These are phyloP conservation scores for Hybos culiciformis DNA, from an alignment of 2,888 invertebrate species.

Conservation along the genomic window DNA sequence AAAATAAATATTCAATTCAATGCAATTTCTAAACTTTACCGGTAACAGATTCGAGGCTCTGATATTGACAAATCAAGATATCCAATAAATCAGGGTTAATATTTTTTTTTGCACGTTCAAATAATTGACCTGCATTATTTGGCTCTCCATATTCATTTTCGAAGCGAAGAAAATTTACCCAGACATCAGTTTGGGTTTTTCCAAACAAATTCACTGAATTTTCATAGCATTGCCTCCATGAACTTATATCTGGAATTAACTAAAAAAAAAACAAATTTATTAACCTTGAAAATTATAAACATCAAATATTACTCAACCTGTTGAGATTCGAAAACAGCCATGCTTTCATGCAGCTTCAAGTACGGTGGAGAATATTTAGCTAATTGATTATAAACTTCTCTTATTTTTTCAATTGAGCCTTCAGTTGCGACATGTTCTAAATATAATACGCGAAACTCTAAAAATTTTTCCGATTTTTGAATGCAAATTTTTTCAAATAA, in stretches of 20 bases:
- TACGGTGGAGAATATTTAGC: conserved; percentile 45
- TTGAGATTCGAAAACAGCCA: conserved; percentile 38
- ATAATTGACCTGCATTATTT: conserved; percentile 41
- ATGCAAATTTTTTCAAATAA: conserved; percentile 24
- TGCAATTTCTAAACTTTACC: no score
- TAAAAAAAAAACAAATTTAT: conserved; percentile 19
- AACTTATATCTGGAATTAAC: conserved; percentile 34
- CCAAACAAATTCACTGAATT: conserved; percentile 55
- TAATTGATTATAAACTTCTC: conserved; percentile 47
- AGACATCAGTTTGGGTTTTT: conserved; percentile 47
- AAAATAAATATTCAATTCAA: no score
- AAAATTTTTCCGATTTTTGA: conserved; percentile 21
- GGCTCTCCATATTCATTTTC: conserved; percentile 49
- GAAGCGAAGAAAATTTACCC: conserved; percentile 60
- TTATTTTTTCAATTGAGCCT: conserved; percentile 42
- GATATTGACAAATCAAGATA: no score
- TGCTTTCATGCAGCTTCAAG: conserved; percentile 46
- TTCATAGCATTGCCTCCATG: conserved; percentile 47
- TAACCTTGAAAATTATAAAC: conserved; percentile 16
- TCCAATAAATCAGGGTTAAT: conserved; percentile 34
- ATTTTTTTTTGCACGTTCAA: conserved; percentile 47
- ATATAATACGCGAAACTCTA: conserved; percentile 23
- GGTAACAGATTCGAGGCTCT: no score
- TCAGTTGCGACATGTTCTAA: conserved; percentile 21
- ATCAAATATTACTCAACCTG: conserved; percentile 21